Evolutionary conservation across 2,113 vertebrate genomes (phyloP).

Genomic region (Zapus hudsonius): DNA sequence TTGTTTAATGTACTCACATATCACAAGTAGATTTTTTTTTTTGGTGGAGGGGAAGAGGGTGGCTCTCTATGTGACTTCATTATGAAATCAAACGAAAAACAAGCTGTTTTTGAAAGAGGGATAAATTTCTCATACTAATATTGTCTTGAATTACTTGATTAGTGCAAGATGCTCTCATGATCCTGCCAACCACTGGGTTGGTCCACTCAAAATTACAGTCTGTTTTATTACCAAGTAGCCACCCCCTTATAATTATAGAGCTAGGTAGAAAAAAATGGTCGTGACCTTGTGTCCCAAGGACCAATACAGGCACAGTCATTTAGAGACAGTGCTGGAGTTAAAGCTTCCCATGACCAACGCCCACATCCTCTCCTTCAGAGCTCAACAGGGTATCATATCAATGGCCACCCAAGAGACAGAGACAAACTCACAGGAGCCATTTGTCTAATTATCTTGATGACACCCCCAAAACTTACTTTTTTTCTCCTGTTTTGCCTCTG

Average conservation of each 20-base stretch:
- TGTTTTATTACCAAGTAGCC: not conserved
- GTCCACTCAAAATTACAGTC: not conserved
- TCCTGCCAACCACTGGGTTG: not conserved
- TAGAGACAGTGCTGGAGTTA: not conserved
- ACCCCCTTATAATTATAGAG: not conserved
- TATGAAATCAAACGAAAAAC: conserved; percentile 23
- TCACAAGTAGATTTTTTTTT: not conserved
- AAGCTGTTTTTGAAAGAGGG: not conserved
- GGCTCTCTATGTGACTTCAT: not conserved
- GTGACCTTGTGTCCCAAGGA: conserved; percentile 36
- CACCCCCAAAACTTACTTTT: conserved; percentile 7
- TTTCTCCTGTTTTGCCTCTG: not conserved
- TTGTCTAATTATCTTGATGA: conserved; percentile 50
- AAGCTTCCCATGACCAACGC: not conserved
- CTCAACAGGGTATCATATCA: not conserved
- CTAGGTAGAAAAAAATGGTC: not conserved
- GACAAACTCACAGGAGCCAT: not conserved
- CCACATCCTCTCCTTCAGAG: not conserved
- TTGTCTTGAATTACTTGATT: not conserved
- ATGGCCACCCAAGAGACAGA: conserved; percentile 22
- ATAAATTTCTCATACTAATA: not conserved
- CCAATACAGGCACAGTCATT: not conserved
- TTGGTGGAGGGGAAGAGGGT: not conserved
- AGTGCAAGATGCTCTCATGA: not conserved
- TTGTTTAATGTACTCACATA: not conserved